Conservation (phyloP, 2,888 invertebrate species). For the Stegana nigrithorax region DNA sequence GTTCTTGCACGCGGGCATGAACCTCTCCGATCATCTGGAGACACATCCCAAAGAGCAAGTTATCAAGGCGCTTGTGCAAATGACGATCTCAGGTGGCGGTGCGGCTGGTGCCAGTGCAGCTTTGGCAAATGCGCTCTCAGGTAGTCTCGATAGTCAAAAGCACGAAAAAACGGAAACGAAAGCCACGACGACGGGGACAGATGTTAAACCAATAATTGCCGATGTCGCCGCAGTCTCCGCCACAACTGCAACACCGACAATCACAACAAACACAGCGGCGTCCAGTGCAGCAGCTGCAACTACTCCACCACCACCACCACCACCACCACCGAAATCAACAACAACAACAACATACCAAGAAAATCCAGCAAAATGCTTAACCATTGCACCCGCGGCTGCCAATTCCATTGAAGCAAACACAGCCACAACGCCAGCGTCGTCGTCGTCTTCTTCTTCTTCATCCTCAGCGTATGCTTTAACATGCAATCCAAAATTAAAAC, state of each 20-base stretch:
- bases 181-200: conserved; percentile 23
- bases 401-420: too few species aligned
- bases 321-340: conserved; percentile 35
- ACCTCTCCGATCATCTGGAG: conserved; percentile 82
- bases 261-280: conserved; percentile 26
- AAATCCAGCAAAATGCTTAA: conserved; percentile 25
- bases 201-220: conserved; percentile 47
- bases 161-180: neutral
- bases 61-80: conserved; percentile 78
- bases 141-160: conserved; percentile 1
- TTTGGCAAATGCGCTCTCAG: conserved; percentile 2
- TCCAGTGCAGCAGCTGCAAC: conserved; percentile 20
- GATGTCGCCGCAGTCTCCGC: too few species aligned
- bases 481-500: too few species aligned
- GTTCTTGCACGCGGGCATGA: conserved; percentile 85
- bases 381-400: conserved; percentile 2
- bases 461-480: too few species aligned
- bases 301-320: neutral
- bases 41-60: conserved; percentile 91
- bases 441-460: too few species aligned
- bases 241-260: conserved; percentile 22
- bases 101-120: conserved; percentile 18
- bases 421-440: too few species aligned
- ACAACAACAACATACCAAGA: conserved; percentile 43
- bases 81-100: conserved; percentile 53